These are phyloP conservation scores for Ailuropoda melanoleuca DNA, from an alignment of 2,113 vertebrate species.

Conservation along the genomic window DNA sequence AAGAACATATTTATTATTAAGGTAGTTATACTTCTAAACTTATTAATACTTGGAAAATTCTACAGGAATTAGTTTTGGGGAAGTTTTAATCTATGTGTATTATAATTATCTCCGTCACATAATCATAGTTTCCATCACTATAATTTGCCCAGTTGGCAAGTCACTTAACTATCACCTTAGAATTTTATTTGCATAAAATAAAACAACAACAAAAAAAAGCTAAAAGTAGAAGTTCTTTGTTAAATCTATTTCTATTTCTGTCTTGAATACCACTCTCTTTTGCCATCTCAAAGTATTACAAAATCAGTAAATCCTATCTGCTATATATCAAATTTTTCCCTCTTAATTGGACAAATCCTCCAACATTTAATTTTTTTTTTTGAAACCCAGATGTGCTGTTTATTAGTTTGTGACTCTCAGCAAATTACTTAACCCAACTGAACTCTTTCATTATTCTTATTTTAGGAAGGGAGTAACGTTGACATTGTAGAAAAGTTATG, in stretches of 20 bases:
- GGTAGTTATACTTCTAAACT: background rate
- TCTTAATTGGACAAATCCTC: background rate
- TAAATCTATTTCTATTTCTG: background rate
- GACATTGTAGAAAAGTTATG: background rate
- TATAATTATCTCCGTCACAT: background rate
- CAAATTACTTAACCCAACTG: background rate
- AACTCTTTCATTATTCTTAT: constrained; percentile 25
- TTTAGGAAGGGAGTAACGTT: background rate
- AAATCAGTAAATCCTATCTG: background rate
- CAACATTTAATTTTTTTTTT: too few species aligned
- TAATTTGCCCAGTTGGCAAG: background rate
- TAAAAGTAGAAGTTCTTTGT: background rate
- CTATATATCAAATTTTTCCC: background rate
- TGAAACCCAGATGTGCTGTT: constrained; percentile 53
- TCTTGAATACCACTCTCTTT: background rate
- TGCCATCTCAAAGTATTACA: background rate
- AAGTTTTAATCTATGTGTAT: background rate
- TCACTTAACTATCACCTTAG: background rate
- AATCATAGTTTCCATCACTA: background rate
- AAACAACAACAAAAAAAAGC: background rate
- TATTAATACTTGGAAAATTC: background rate
- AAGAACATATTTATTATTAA: background rate
- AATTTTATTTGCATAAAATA: background rate
- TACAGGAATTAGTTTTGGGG: background rate
- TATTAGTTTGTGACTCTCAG: constrained; percentile 27